These are phyloP conservation scores for Dugesia japonica DNA, from an alignment of 2,888 invertebrate species.

Conservation along the genomic window DNA sequence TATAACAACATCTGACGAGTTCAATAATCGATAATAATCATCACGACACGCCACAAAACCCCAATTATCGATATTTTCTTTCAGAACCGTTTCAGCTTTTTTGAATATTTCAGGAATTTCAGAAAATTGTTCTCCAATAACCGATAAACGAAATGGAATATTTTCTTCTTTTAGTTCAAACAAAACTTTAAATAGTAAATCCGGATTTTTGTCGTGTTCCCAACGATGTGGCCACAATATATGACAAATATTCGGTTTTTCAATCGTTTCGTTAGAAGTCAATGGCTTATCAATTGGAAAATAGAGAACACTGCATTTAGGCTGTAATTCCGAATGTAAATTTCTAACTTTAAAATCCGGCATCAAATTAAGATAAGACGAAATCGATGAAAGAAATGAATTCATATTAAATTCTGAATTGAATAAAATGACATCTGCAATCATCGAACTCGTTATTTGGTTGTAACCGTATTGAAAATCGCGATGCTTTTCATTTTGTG, in stretches of 20 bases:
- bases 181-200: slow-evolving; percentile 53
- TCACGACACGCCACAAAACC: slow-evolving; percentile 53
- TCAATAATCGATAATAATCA: slow-evolving; percentile 53
- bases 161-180: slow-evolving; percentile 47
- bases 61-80: slow-evolving; percentile 51
- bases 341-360: slow-evolving; percentile 55
- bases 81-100: slow-evolving; percentile 49
- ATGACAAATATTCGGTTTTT: slow-evolving; percentile 46
- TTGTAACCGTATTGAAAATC: slow-evolving; percentile 64
- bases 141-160: slow-evolving; percentile 53
- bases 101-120: slow-evolving; percentile 54
- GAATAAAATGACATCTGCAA: slow-evolving; percentile 58
- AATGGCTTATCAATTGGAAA: slow-evolving; percentile 51
- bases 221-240: slow-evolving; percentile 64
- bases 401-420: slow-evolving; percentile 58
- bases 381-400: slow-evolving; percentile 56
- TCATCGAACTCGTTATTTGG: slow-evolving; percentile 58
- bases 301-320: slow-evolving; percentile 56
- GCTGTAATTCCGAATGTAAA: slow-evolving; percentile 51
- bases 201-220: slow-evolving; percentile 64
- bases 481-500: slow-evolving; percentile 54
- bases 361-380: slow-evolving; percentile 54
- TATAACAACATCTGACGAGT: slow-evolving; percentile 55
- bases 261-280: slow-evolving; percentile 35
- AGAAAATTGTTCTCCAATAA: slow-evolving; percentile 54